A percentile compares a stretch with the other conserved stretches of the same genome.
Evolutionary conservation across 1,140 invertebrate genomes (phyloP).

Genomic region (Bombus consobrinus): DNA sequence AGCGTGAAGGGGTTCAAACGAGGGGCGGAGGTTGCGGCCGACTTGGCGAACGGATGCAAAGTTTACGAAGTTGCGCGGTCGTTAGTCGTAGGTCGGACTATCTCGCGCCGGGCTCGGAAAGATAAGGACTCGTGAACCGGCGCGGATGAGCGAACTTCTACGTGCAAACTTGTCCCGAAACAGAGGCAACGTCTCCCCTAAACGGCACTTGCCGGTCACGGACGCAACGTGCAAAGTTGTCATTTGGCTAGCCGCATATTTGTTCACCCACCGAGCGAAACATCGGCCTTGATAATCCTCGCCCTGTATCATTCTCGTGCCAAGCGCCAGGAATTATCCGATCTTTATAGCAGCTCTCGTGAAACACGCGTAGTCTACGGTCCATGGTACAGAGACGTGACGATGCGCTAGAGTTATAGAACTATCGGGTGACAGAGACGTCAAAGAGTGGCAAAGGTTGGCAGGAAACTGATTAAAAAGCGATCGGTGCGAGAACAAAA

Average conservation of each 20-base stretch:
- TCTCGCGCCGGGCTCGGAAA: conserved; percentile 16
- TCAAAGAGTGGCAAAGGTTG: not conserved
- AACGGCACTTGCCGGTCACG: conserved; percentile 14
- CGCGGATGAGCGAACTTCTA: conserved; percentile 43
- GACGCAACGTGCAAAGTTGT: conserved; percentile 24
- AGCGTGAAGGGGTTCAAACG: not conserved
- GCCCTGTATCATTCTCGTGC: not conserved
- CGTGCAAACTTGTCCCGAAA: conserved; percentile 27
- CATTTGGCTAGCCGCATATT: conserved; percentile 33
- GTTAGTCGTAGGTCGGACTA: conserved; percentile 42
- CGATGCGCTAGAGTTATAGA: too few relatives aligned
- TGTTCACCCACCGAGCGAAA: not conserved
- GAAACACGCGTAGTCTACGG: too few relatives aligned
- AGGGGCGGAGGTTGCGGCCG: not conserved
- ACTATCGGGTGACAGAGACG: not conserved
- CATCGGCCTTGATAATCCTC: conserved; percentile 19
- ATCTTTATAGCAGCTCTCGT: not conserved
- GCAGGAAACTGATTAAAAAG: conserved; percentile 5
- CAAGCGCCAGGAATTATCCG: conserved; percentile 10
- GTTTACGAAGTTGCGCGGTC: conserved; percentile 43
- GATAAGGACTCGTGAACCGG: conserved; percentile 43
- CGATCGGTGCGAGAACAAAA: not conserved
- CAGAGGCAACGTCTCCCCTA: conserved; percentile 20
- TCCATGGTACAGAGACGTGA: not conserved
- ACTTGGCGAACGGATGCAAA: conserved; percentile 49